Conservation (phyloP, 2,113 vertebrate species). For the Neomonachus schauinslandi region DNA sequence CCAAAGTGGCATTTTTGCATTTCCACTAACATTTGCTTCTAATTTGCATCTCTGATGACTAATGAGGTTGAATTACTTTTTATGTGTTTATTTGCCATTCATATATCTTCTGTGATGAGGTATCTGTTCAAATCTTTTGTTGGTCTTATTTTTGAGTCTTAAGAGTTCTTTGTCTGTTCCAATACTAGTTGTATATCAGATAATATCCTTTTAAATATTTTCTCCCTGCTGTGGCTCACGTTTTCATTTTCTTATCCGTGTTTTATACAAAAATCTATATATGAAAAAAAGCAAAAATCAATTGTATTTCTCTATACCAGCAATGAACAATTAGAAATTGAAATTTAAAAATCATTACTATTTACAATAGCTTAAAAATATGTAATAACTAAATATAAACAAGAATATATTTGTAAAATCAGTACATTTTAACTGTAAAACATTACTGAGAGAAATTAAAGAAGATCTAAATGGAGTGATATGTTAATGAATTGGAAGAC, state of each 20-base stretch:
- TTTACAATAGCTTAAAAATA: background rate
- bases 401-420: background rate
- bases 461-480: background rate
- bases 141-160: background rate
- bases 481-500: background rate
- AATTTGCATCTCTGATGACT: background rate
- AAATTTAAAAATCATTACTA: background rate
- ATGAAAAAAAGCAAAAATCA: background rate
- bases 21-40: background rate
- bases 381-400: conserved; percentile 15
- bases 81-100: background rate
- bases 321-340: background rate
- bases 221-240: background rate
- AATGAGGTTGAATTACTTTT: background rate
- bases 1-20: background rate
- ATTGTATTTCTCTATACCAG: background rate
- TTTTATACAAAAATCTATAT: conserved; percentile 16
- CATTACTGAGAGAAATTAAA: conserved; percentile 8
- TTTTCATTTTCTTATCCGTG: background rate
- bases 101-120: background rate
- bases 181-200: background rate
- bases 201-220: background rate
- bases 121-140: conserved; percentile 8
- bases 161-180: background rate
- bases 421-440: conserved; percentile 1